Conservation (phyloP, 2,888 invertebrate species). For the Volucella zonaria region DNA sequence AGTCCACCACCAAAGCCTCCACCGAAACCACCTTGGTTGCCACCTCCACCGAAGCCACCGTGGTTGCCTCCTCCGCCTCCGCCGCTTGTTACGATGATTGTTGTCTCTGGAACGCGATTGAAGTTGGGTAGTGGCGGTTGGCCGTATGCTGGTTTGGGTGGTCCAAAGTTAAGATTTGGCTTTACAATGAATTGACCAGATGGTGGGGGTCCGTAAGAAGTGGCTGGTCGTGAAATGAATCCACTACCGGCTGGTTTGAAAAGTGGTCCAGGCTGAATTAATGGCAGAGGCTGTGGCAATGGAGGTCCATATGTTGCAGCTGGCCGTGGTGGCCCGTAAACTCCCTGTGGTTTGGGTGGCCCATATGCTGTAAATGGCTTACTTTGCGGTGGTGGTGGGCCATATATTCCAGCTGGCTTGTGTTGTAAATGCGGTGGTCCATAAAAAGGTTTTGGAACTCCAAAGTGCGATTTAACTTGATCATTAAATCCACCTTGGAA, state of each 20-base stretch:
- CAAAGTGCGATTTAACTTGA: constrained; percentile 81
- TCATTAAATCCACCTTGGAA: constrained; percentile 78
- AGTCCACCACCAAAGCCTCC: neutral
- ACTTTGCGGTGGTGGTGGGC: constrained; percentile 77
- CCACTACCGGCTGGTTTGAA: constrained; percentile 77
- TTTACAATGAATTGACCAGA: constrained; percentile 65
- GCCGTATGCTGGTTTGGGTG: constrained; percentile 80
- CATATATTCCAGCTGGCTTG: constrained; percentile 76
- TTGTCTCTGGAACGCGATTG: constrained; percentile 77
- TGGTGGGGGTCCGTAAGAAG: constrained; percentile 78
- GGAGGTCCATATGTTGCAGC: constrained; percentile 77
- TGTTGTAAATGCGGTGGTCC: constrained; percentile 81
- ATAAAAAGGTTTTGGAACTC: constrained; percentile 82
- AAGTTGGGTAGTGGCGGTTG: constrained; percentile 75
- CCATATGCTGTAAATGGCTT: constrained; percentile 82
- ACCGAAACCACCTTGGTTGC: constrained; percentile 79
- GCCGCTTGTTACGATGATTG: constrained; percentile 76
- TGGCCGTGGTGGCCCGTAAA: constrained; percentile 74
- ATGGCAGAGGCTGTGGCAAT: constrained; percentile 80
- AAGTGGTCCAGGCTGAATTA: constrained; percentile 78
- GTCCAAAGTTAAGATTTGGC: constrained; percentile 79
- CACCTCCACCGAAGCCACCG: neutral
- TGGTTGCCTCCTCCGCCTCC: constrained; percentile 39
- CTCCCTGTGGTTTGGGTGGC: constrained; percentile 77
- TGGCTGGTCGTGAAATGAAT: constrained; percentile 79